Evolutionary conservation across 2,888 invertebrate species (phyloP).

Genomic region (Apeira syringaria): DNA sequence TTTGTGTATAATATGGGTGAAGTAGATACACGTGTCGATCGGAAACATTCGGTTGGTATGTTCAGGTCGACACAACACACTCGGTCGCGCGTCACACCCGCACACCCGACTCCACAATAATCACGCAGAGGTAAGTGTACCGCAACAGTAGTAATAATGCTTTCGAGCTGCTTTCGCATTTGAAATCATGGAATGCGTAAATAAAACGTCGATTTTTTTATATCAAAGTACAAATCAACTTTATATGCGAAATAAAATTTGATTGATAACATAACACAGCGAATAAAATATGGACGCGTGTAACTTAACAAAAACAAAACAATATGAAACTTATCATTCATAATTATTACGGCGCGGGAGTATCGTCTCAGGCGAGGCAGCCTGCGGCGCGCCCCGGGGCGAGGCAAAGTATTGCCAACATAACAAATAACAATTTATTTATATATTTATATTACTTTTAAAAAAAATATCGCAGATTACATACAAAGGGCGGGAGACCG

Average conservation of each 20-base stretch:
- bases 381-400: no score
- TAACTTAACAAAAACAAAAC: slow-evolving; percentile 23
- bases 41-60: slow-evolving; percentile 25
- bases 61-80: slow-evolving; percentile 12
- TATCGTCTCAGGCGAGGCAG: no score
- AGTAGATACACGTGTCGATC: slow-evolving; percentile 44
- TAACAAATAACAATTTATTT: no score
- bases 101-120: neutral
- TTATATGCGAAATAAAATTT: slow-evolving; percentile 28
- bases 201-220: slow-evolving; percentile 10
- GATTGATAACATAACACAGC: slow-evolving; percentile 28
- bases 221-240: slow-evolving; percentile 27
- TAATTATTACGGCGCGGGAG: no score
- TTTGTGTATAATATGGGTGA: slow-evolving; percentile 54
- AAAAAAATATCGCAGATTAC: no score
- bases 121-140: no score
- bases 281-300: slow-evolving; percentile 29
- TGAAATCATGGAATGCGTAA: slow-evolving; percentile 26
- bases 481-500: no score
- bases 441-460: no score
- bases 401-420: no score
- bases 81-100: neutral
- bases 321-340: slow-evolving; percentile 1
- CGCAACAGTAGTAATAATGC: no score
- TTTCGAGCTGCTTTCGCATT: slow-evolving; percentile 1